Base-by-base conservation (phyloP, 2,888 invertebrate species). In the Harpagoxenus sublaevis region DNA sequence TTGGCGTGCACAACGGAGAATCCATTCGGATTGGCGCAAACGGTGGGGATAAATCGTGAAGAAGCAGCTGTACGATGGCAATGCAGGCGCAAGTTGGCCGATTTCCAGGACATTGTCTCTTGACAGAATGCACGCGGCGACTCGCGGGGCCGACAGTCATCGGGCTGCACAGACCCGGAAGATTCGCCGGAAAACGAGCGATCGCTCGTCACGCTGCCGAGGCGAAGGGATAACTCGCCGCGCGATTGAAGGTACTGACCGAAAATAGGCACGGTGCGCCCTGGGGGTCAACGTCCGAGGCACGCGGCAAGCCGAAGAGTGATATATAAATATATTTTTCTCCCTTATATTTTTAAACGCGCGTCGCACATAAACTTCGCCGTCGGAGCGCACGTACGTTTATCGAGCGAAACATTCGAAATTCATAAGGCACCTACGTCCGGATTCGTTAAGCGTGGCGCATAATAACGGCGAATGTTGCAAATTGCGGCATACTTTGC, bases 71-170 rank as follows among this genome's bases (percentile, higher is more conserved):
- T 31, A 65, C 62, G 62, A 78, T 15, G 75, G 39, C 77, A 66
- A 63, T 60, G 75, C 73, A 63, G 82, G 60, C 51, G 18, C 63
- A 55, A 57, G 77, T 91, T 91, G 91, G 91, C 91, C 55, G 84
- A 83, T 87, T 86, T 90, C 91, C 90, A 90, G 90, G 81, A 83
- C 90, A 90, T 91, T 91, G 91, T 91, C 86, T 90, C 86, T 84
- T 85, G 83, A 83, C 88, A 39, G 75, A 48, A 48, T 42, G 48
- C 23, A 60, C 35, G 39, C 15, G 55, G 35, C 15, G 55, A 23
- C 28, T 35, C 51, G n/a, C 74, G 23, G n/a, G 39, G 15, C 15
- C n/a, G 35, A 55, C n/a, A 66, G 57, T 65, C 48, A 57, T 18
- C 79, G 35, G 79, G 48, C 5, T 57, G 31, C 12, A 10, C 12